Evolutionary conservation across 2,113 vertebrate species (phyloP), one percentile per base, ranked within the genome.

Genomic region (Cochlearius cochlearius): DNA sequence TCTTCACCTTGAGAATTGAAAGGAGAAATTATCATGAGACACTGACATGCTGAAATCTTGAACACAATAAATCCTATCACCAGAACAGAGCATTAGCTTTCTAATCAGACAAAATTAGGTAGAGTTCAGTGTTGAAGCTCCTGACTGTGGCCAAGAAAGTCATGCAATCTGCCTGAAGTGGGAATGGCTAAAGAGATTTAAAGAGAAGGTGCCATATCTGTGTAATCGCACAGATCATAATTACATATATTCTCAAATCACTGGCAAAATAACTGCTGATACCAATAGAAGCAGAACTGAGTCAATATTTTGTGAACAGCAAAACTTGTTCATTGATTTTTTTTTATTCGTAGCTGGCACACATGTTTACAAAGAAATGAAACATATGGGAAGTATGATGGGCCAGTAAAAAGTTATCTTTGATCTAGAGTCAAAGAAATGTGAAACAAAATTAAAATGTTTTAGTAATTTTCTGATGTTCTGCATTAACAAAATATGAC

Each of bases 351-450:
- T 63, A 76, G 36, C 4, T 1, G 4, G 30, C 26, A 58, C 26
- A 8, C 15, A 11, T 2, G 0, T 83, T 77, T 77, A 36, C n/a
- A 68, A 60, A 83, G 29, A 72, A 60, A 56, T 22, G 2, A 62
- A 68, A 68, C 2, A 27, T 53, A 21, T 0, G 1, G 7, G 4
- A 83, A 50, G 7, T 15, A 19, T 62, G 14, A 22, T 2, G 3
- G 36, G 30, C 15, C 6, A 80, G 7, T 22, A 41, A 53, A 66
- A 91, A 59, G 3, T 53, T 58, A 12, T 7, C 29, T 74, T 73
- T 88, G 12, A 29, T 67, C 16, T 36, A 25, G 12, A 23, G 9
- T 30, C 38, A 74, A 74, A 88, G 11, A 39, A 13, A 45, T 3
- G 1, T 47, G 30, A 69, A 94, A 52, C 3, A 77, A 69, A 47